Evolutionary conservation across 1,140 invertebrate genomes (phyloP), one percentile per base, ranked within the genome.

Genomic region (Hyles euphorbiae): DNA sequence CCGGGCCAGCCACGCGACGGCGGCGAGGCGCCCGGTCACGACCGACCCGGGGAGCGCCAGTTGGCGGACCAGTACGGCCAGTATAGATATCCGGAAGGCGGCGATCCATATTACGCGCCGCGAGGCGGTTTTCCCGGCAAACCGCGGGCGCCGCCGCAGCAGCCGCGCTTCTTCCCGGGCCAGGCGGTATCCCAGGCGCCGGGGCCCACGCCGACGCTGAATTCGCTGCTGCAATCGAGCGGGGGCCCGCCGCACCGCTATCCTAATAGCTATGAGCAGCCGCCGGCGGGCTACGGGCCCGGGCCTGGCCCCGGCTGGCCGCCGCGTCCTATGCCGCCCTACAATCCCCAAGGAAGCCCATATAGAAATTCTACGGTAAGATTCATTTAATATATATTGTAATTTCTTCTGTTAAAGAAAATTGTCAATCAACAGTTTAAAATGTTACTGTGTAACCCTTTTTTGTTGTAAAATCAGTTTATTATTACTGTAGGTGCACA

Each of bases 201-300:
- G 60, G 95, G 96, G 51, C 96, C 96, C 11, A 98, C 96, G 48
- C 96, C 97, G 50, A 98, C 96, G 34, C 90, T 98, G 58, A 98
- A 98, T 87, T 96, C 97, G 73, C 89, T 98, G 70, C 90, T 97
- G 44, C 95, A 96, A 86, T 94, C 94, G 40, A 95, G 95, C 71
- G 95, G 95, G 63, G 93, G 94, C 78, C 90, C 91, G 63, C 90
- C 91, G 61, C 92, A 88, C 69, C 89, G 81, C 67, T 88, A 83
- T 72, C 90, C 78, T 68, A 88, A 87, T 62, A 84, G 81, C 67
- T 88, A 88, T 72, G 86, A 89, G 7, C 87, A 87, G 67, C 84
- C 83, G 22, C 87, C 64, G 67, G 77, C 76, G 34, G 81, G 81
- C 56, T 87, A 87, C 55, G 86, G 82, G 7, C 81, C 83, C 2